Percentiles rank a stretch among this genome's conserved stretches.
Evolutionary conservation across 2,888 invertebrate species (phyloP).

Genomic region (Drosophila formosana): DNA sequence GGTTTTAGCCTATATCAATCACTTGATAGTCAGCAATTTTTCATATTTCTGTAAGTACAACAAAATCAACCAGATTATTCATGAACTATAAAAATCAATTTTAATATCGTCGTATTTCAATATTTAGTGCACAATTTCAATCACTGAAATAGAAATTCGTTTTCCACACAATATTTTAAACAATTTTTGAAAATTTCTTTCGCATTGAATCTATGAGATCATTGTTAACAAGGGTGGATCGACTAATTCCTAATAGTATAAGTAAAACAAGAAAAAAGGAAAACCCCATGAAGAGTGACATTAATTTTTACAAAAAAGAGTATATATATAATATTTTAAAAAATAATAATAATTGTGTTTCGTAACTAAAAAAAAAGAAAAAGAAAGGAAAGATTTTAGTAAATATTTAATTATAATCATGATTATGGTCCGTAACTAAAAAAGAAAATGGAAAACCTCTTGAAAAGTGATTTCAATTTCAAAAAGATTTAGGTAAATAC

Average conservation of each 20-base stretch:
- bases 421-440: too few species aligned
- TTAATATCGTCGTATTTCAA: neutral
- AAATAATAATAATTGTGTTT: too few species aligned
- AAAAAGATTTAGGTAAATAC: too few species aligned
- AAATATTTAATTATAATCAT: too few species aligned
- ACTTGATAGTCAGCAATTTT: slow-evolving; percentile 84
- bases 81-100: neutral
- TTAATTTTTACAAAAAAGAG: too few species aligned
- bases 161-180: neutral
- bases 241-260: neutral
- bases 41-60: slow-evolving; percentile 85
- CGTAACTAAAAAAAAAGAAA: too few species aligned
- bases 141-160: neutral
- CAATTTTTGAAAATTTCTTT: neutral
- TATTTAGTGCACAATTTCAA: neutral
- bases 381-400: too few species aligned
- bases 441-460: too few species aligned
- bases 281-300: too few species aligned
- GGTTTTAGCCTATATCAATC: slow-evolving; percentile 84
- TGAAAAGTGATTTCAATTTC: too few species aligned
- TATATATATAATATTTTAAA: too few species aligned
- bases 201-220: neutral
- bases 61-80: neutral
- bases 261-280: neutral
- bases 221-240: slow-evolving; percentile 2